Evolutionary conservation across 2,888 invertebrate genomes (phyloP), one percentile per base, ranked within the genome.

Genomic region (Actias luna): DNA sequence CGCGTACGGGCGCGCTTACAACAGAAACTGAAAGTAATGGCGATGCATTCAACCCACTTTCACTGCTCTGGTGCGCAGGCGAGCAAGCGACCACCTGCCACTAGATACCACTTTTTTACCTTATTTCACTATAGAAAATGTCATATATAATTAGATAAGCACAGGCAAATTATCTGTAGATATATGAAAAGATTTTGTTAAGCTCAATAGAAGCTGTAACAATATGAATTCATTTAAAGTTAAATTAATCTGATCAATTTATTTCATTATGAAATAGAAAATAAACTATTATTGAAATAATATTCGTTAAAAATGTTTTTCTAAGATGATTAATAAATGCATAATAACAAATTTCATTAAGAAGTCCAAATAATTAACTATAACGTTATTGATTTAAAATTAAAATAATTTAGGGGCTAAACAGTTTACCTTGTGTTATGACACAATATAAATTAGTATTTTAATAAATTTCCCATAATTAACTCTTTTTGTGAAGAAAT

Each of bases 11-110:
- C 88, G 85, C 83, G 85, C 82, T 81, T 82, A 84, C 89, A 85
- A 90, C 90, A 90, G 91, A 92, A 92, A 92, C 87, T 85, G 91
- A 92, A 92, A 92, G 92, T 92, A 87, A 90, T 89, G 85, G 87
- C 88, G 87, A 84, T 87, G 88, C 86, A 86, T 85, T 84, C 92
- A 92, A 91, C 92, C 92, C 91, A 92, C 92, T 92, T 92, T 92
- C 92, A 92, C 92, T 92, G 85, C 74, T 83, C 74, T 72, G 78
- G 75, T 80, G 82, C 82, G 80, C 84, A 69, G 64, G 78, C 79
- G 72, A 65, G 63, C 68, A 55, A 63, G 63, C 66, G 64, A 63
- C 61, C 65, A 65, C 59, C 68, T 64, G 63, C 67, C 65, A 46
- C 59, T 29, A 52, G 5, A 36, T 5, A 39, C 70, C 66, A 66